Conservation (phyloP, 2,888 invertebrate genomes). For the Tetrapedia diversipes region DNA sequence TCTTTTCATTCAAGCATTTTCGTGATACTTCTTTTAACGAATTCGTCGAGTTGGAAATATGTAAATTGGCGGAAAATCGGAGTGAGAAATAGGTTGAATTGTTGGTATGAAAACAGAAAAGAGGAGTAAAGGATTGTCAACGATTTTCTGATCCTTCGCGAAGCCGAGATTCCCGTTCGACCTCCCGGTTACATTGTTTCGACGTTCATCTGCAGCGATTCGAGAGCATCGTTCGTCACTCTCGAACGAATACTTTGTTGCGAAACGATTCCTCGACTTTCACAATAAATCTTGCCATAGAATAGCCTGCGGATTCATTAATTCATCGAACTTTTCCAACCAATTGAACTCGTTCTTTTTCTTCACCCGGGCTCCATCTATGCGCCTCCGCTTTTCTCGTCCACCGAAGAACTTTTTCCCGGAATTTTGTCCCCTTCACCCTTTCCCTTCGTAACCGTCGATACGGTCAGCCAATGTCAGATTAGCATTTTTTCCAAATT, state of each 20-base stretch:
- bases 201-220: slow-evolving; percentile 30
- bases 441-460: not conserved
- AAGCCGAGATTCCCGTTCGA: slow-evolving; percentile 5
- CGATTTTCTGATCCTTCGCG: slow-evolving; percentile 3
- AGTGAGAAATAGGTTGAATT: not conserved
- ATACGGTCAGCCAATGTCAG: not conserved
- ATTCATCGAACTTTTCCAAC: slow-evolving; percentile 38
- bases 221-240: slow-evolving; percentile 44
- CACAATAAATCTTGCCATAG: slow-evolving; percentile 39
- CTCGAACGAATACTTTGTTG: slow-evolving; percentile 20
- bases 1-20: not conserved
- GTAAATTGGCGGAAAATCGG: not conserved
- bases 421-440: not conserved
- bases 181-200: slow-evolving; percentile 46
- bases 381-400: not conserved
- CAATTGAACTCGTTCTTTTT: slow-evolving; percentile 11
- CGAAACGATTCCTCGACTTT: slow-evolving; percentile 30
- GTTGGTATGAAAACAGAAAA: not conserved
- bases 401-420: slow-evolving; percentile 2
- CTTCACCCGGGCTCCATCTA: slow-evolving; percentile 6
- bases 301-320: slow-evolving; percentile 45
- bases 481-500: slow-evolving; percentile 6
- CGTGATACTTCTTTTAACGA: not conserved
- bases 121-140: not conserved
- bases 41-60: not conserved